Evolutionary conservation across 1,140 invertebrate genomes (phyloP).

Genomic region (Pygmarrhopalites habei): DNA sequence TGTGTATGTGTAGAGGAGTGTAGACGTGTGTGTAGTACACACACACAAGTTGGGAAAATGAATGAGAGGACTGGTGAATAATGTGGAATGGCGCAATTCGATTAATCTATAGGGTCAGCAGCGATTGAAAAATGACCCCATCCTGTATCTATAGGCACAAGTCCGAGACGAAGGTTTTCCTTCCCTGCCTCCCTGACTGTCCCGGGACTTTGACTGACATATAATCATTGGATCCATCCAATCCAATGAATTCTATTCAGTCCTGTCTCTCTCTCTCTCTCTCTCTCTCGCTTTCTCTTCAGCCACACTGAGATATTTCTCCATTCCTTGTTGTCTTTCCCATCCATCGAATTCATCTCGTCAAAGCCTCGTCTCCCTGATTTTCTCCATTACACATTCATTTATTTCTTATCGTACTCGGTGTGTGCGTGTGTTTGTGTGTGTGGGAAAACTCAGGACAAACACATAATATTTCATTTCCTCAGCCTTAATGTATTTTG

Average conservation of each 20-base stretch:
- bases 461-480: neutral
- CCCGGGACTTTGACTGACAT: neutral
- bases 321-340: constrained; percentile 6
- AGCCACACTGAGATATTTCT: neutral
- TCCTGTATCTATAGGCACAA: neutral
- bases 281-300: neutral
- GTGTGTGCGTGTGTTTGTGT: neutral
- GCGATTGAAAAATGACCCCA: constrained; percentile 34
- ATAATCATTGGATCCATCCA: constrained; percentile 6
- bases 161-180: constrained; percentile 1
- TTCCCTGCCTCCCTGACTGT: neutral
- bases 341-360: neutral
- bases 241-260: constrained; percentile 6
- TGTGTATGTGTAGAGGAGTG: neutral
- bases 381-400: neutral
- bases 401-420: neutral
- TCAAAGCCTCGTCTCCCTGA: neutral
- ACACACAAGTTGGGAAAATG: neutral
- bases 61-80: constrained; percentile 21
- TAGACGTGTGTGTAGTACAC: neutral
- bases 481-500: neutral
- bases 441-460: neutral
- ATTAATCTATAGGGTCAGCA: constrained; percentile 34
- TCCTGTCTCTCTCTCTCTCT: neutral
- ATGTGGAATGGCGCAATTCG: constrained; percentile 29